Conservation (phyloP, 2,888 invertebrate genomes). For the Hypomecis punctinalis region DNA sequence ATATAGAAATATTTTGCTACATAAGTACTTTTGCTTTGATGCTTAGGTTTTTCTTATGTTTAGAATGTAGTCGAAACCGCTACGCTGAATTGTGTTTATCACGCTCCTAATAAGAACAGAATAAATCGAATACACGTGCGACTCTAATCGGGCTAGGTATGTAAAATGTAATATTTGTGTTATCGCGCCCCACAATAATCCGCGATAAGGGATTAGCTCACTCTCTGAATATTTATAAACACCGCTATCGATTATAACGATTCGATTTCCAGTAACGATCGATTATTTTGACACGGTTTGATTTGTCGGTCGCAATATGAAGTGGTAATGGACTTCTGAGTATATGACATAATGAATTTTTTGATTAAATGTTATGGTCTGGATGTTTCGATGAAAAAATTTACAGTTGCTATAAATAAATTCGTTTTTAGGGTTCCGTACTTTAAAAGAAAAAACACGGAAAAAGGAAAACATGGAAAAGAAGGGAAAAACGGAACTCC, state of each 20-base stretch:
- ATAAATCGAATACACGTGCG: conserved; percentile 39
- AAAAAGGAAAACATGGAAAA: no score
- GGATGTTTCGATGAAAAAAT: no score
- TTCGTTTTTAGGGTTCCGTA: no score
- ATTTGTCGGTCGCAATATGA: conserved; percentile 33
- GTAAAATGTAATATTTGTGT: conserved; percentile 60
- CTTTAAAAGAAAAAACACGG: no score
- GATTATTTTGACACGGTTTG: conserved; percentile 58
- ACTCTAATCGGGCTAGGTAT: conserved; percentile 36
- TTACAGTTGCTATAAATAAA: no score
- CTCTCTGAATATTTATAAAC: conserved; percentile 77
- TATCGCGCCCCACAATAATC: conserved; percentile 80
- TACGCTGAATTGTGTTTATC: neutral
- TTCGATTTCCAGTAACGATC: conserved; percentile 60
- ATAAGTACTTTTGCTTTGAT: no score
- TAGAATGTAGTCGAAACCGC: neutral
- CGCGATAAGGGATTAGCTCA: conserved; percentile 81
- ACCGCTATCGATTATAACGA: conserved; percentile 68
- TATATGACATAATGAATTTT: neutral
- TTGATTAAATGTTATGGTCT: no score
- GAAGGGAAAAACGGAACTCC: no score
- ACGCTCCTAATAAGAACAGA: neutral
- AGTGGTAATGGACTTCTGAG: conserved; percentile 5
- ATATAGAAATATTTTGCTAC: no score
- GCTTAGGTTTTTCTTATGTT: neutral